These are phyloP conservation scores for Prunella fulvescens DNA, from an alignment of 2,113 vertebrate species.

Conservation along the genomic window DNA sequence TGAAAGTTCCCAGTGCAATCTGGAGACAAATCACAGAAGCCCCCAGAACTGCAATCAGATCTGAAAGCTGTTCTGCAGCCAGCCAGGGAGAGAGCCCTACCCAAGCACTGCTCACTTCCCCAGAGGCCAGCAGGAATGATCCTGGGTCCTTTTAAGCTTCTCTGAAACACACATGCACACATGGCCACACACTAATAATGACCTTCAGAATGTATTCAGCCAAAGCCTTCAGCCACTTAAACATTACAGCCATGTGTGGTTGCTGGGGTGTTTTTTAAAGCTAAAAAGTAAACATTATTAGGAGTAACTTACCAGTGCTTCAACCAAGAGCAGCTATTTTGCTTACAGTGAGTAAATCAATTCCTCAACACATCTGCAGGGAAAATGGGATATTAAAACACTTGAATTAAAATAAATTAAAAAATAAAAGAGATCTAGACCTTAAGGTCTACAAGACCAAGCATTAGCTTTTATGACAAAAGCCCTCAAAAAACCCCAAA, in stretches of 20 bases:
- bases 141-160: not conserved
- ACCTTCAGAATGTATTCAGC: not conserved
- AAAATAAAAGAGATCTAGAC: not conserved
- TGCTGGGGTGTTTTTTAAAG: not conserved
- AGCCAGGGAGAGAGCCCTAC: not conserved
- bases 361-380: conserved; percentile 53
- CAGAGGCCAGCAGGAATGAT: not conserved
- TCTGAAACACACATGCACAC: not conserved
- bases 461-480: not conserved
- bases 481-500: not conserved
- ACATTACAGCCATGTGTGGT: not conserved
- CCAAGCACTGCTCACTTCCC: not conserved
- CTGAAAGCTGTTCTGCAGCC: not conserved
- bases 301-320: conserved; percentile 71
- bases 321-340: conserved; percentile 52
- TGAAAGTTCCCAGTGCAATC: not conserved
- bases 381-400: conserved; percentile 43
- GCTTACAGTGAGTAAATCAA: conserved; percentile 37
- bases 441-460: not conserved
- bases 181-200: not conserved
- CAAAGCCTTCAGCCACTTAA: not conserved
- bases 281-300: conserved; percentile 28
- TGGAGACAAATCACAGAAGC: not conserved
- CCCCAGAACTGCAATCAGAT: not conserved
- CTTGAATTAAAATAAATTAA: not conserved